Evolutionary conservation across 1,140 invertebrate genomes (phyloP).

Genomic region (Neelides sp.): DNA sequence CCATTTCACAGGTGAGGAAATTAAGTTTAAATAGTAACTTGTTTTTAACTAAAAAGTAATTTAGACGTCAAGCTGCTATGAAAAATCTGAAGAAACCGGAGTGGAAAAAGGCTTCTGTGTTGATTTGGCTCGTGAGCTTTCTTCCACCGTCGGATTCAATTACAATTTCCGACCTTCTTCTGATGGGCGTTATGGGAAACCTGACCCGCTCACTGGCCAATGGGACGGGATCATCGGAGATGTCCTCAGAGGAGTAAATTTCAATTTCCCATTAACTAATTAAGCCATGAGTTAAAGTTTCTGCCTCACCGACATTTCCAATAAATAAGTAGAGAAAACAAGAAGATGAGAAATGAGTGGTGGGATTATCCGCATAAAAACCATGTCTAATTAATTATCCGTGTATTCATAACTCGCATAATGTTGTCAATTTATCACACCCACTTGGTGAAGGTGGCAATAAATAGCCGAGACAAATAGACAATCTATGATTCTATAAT

Average conservation of each 20-base stretch:
- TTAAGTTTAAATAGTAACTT: background rate
- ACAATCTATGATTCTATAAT: no score
- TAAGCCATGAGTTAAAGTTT: no score
- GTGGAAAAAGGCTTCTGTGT: conserved; percentile 28
- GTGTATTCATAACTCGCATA: no score
- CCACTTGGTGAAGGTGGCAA: no score
- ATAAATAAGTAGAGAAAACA: no score
- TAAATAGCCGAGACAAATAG: no score
- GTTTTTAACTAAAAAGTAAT: background rate
- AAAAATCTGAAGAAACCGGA: background rate
- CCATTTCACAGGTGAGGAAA: conserved; percentile 16
- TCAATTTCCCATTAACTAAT: no score
- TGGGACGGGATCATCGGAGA: conserved; percentile 31
- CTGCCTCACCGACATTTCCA: no score
- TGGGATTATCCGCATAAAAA: no score
- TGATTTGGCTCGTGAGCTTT: conserved; percentile 22
- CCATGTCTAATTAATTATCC: no score
- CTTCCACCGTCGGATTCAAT: conserved; percentile 23
- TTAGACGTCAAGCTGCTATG: background rate
- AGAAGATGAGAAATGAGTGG: no score
- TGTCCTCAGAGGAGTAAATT: conserved; percentile 24
- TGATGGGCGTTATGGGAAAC: conserved; percentile 26
- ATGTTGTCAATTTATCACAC: no score
- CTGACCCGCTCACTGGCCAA: conserved; percentile 17
- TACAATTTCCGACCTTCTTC: conserved; percentile 25